Evolutionary conservation across 2,888 invertebrate species (phyloP), one percentile per base, ranked within the genome.

Genomic region (Macrosiphum euphorbiae): DNA sequence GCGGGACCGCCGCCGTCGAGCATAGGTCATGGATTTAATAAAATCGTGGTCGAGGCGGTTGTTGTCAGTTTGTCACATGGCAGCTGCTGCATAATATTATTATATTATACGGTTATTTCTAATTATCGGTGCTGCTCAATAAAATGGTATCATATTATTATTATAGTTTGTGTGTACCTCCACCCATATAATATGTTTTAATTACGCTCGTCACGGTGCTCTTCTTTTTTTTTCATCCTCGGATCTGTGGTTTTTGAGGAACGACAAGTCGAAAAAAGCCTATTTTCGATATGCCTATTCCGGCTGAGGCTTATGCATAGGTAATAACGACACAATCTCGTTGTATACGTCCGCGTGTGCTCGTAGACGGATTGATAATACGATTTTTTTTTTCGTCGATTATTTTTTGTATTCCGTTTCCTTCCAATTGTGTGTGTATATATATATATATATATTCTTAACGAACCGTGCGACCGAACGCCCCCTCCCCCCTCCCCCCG

Each of bases 11-110:
- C 58, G 67, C 13, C 35, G 50, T 0, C 67, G 67, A 50, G 50
- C 87, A 88, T 92, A 92, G 92, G 92, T 92, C 92, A 92, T 88
- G 92, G 92, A 92, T 92, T 88, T 35, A 78, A 78, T 78, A 35
- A 78, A 78, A 78, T 20, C 35, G 78, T 20, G 35, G 35, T 20
- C 78, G 67, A 78, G n/a, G 20, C 11, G 8, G 35, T 61, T 58
- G 20, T 78, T 20, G 78, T 78, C 58, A 26, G 55, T 55, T 55
- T n/a, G 67, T 67, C 78, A 78, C 35, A 35, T 20, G 35, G 35
- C 20, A 28, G 20, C 8, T 13, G 35, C 78, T 16, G 16, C 16
- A 52, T 52, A 52, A 13, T 52, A 52, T 50, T 50, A 50, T 50
- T n/a, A n/a, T 67, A n/a, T 4, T n/a, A 8, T 35, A 35, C 78